These are phyloP conservation scores for Sciurus niger DNA, from an alignment of 2,113 vertebrate genomes.

Conservation along the genomic window DNA sequence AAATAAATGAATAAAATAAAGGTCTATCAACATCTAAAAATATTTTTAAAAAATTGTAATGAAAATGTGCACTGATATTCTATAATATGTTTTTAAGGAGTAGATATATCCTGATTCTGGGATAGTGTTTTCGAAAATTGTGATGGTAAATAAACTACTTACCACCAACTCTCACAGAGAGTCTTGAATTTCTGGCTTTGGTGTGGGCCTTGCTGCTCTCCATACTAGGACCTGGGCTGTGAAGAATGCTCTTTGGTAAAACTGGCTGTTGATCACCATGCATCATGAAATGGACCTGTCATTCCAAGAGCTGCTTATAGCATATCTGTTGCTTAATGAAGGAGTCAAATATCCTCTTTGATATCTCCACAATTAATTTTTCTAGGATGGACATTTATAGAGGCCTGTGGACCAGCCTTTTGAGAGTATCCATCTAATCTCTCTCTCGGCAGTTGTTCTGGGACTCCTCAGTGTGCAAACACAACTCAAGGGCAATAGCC, in stretches of 20 bases:
- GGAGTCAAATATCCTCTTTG: neutral
- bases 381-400: slow-evolving; percentile 26
- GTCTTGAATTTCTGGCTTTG: slow-evolving; percentile 24
- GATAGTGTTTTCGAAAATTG: neutral
- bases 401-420: neutral
- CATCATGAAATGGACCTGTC: neutral
- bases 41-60: neutral
- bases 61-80: neutral
- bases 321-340: neutral
- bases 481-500: slow-evolving; percentile 38
- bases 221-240: neutral
- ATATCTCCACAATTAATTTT: neutral
- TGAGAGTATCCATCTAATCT: slow-evolving; percentile 12
- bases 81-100: neutral
- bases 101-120: neutral
- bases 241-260: neutral
- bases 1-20: too few species aligned
- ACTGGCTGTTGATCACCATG: neutral
- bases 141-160: neutral
- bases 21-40: too few species aligned
- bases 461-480: slow-evolving; percentile 22
- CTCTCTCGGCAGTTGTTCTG: slow-evolving; percentile 43
- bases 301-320: neutral
- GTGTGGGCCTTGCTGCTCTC: neutral
- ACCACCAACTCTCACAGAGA: neutral